Evolutionary conservation across 2,888 invertebrate genomes (phyloP).

Genomic region (Nebria brevicollis): DNA sequence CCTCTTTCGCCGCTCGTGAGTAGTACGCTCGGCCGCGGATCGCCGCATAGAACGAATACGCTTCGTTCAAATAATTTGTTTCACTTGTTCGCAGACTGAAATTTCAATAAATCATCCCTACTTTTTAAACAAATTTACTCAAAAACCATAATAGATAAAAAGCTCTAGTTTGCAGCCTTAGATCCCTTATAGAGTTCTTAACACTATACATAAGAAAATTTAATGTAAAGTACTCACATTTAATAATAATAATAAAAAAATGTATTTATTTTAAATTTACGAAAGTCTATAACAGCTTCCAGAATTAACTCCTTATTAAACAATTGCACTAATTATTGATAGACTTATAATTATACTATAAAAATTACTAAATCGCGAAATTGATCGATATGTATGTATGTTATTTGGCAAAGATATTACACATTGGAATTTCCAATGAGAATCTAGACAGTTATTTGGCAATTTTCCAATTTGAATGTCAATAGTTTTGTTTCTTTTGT

Average conservation of each 20-base stretch:
- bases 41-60: slow-evolving; percentile 95
- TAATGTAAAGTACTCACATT: no score
- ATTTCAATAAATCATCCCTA: no score
- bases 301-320: no score
- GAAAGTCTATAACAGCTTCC: no score
- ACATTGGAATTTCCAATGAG: slow-evolving; percentile 14
- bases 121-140: neutral
- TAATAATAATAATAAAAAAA: no score
- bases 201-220: neutral
- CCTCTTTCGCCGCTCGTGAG: slow-evolving; percentile 91
- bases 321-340: neutral
- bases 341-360: neutral
- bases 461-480: no score
- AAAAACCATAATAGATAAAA: neutral
- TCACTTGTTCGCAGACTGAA: slow-evolving; percentile 92
- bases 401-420: slow-evolving; percentile 32
- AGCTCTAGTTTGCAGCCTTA: neutral
- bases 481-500: no score
- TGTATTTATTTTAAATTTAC: no score
- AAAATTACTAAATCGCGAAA: neutral
- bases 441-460: slow-evolving; percentile 45
- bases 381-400: neutral
- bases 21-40: slow-evolving; percentile 94
- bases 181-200: neutral
- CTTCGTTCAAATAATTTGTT: slow-evolving; percentile 94